A percentile compares a stretch with the other conserved stretches of the same genome.
Evolutionary conservation across 2,113 vertebrate genomes (phyloP).

Genomic region (Gymnorhina tibicen): DNA sequence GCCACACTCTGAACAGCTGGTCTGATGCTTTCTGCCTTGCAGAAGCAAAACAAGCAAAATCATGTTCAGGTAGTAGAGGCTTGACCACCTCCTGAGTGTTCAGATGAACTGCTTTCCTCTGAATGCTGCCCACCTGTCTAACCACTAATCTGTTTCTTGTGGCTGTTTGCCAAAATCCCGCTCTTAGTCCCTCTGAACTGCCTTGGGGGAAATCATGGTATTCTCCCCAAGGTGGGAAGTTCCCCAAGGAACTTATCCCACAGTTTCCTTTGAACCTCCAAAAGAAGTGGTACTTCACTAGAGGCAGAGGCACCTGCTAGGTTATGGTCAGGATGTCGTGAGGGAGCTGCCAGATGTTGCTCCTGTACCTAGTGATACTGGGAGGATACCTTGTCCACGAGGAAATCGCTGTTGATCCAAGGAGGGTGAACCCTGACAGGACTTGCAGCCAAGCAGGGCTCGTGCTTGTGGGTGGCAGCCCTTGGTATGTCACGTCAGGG

Average conservation of each 20-base stretch:
- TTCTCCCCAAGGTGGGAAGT: not conserved
- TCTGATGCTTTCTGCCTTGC: not conserved
- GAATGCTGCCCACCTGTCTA: not conserved
- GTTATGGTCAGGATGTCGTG: not conserved
- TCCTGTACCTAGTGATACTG: not conserved
- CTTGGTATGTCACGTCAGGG: fast-evolving
- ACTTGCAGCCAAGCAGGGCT: not conserved
- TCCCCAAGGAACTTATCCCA: not conserved
- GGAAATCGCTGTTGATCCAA: not conserved
- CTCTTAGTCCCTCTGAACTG: not conserved
- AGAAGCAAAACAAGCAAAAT: not conserved
- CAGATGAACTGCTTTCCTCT: not conserved
- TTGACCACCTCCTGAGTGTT: not conserved
- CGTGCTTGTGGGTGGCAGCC: not conserved
- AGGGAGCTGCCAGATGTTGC: not conserved
- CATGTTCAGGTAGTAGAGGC: not conserved
- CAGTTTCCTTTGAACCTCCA: not conserved
- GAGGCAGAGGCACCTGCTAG: not conserved
- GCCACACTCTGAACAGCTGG: not conserved
- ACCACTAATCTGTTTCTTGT: conserved; percentile 31
- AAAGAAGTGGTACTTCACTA: not conserved
- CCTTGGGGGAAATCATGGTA: fast-evolving
- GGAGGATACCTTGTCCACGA: not conserved
- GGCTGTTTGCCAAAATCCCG: not conserved
- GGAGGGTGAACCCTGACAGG: not conserved